These are phyloP conservation scores for Lordiphosa stackelbergi DNA, from an alignment of 1,140 invertebrate genomes.

Conservation along the genomic window DNA sequence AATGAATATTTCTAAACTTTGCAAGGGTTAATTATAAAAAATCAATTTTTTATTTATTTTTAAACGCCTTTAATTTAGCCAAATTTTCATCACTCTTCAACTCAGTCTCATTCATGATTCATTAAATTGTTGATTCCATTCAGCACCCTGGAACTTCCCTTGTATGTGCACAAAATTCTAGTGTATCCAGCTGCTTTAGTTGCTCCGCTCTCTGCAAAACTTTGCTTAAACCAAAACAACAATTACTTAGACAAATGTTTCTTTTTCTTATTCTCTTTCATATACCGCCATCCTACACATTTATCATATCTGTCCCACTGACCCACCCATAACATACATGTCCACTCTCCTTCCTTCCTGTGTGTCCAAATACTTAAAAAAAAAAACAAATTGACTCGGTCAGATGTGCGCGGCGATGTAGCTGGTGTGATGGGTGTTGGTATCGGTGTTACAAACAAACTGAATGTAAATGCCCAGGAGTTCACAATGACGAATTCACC, in stretches of 20 bases:
- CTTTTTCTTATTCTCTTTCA: conserved; percentile 54
- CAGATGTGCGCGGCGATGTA: conserved; percentile 63
- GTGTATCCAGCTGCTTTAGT: conserved; percentile 5
- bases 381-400: conserved; percentile 10
- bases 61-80: no score
- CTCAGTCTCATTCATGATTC: no score
- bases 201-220: conserved; percentile 20
- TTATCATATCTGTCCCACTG: conserved; percentile 18
- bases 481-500: conserved; percentile 84
- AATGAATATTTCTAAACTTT: no score
- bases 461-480: conserved; percentile 91
- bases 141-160: no score
- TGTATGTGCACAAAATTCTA: not conserved
- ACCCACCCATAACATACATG: conserved; percentile 18
- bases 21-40: no score
- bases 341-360: conserved; percentile 4
- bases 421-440: conserved; percentile 39
- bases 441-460: conserved; percentile 78
- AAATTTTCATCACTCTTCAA: no score
- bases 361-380: conserved; percentile 6
- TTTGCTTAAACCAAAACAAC: conserved; percentile 16
- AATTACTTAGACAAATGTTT: conserved; percentile 41
- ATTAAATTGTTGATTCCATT: no score
- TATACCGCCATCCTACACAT: conserved; percentile 27
- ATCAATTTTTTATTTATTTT: no score